A percentile compares a stretch with the other conserved stretches of the same genome.
Evolutionary conservation across 2,888 invertebrate genomes (phyloP).

Genomic region (Lysandra coridon): DNA sequence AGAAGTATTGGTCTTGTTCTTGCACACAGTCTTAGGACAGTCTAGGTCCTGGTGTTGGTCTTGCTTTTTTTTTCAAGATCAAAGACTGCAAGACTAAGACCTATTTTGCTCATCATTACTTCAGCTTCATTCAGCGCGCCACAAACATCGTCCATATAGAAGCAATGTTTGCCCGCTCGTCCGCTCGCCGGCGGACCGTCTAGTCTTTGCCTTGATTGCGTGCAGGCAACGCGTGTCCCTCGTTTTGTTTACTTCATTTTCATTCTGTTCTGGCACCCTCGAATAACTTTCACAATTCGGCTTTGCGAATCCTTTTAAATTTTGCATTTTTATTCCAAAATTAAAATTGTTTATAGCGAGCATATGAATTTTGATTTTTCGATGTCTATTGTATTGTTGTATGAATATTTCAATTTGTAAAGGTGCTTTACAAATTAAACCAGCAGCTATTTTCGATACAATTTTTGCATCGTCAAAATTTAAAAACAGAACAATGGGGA

Average conservation of each 20-base stretch:
- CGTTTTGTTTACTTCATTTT: constrained; percentile 43
- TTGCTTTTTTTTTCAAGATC: too few species aligned
- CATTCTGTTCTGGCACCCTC: constrained; percentile 33
- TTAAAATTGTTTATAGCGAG: background rate
- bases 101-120: too few species aligned
- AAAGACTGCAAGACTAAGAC: too few species aligned
- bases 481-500: background rate
- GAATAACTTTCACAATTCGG: constrained; percentile 27
- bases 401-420: too few species aligned
- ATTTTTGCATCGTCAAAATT: background rate
- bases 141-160: constrained; percentile 52
- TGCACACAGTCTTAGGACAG: too few species aligned
- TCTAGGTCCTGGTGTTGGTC: too few species aligned
- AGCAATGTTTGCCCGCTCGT: constrained; percentile 50
- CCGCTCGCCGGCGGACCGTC: constrained; percentile 44
- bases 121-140: constrained; percentile 41
- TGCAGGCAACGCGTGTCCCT: constrained; percentile 40
- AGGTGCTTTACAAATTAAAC: background rate
- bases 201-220: constrained; percentile 43
- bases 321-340: background rate
- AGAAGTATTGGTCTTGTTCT: too few species aligned
- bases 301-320: background rate
- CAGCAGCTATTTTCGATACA: background rate
- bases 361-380: too few species aligned
- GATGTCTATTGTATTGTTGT: too few species aligned